phyloP scores from a whole-genome alignment of 2,797 vertebrate genomes.

The Linurgus olivaceus region DNA sequence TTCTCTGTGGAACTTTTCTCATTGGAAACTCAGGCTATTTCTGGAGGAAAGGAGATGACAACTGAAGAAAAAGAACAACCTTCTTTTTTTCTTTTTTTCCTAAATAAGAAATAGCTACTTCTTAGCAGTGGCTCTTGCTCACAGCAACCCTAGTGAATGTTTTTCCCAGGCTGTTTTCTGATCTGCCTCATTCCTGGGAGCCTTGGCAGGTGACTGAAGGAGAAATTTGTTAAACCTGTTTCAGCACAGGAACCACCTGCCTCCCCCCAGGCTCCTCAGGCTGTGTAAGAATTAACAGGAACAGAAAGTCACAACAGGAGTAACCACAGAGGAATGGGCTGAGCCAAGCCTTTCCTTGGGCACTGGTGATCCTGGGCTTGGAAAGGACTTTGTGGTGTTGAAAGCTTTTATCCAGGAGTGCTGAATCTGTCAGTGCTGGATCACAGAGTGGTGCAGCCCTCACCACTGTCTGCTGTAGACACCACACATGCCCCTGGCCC shows the following conservation, averaged over 20 bases:
- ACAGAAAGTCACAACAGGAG: background rate
- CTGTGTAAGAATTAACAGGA: background rate
- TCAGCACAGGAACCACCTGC: background rate
- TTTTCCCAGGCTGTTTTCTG: constrained; percentile 1
- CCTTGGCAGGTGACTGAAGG: background rate
- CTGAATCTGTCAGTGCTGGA: background rate
- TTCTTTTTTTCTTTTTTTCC: background rate
- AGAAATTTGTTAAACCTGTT: constrained; percentile 16
- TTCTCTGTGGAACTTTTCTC: background rate
- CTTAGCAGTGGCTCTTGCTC: background rate
- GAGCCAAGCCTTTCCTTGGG: background rate
- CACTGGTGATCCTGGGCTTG: background rate
- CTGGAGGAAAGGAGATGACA: background rate
- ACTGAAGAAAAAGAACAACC: background rate
- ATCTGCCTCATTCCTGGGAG: background rate
- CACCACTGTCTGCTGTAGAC: background rate
- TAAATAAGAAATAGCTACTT: background rate
- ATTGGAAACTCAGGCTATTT: background rate
- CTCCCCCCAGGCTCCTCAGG: background rate
- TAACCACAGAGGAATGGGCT: fast-evolving
- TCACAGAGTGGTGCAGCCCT: background rate
- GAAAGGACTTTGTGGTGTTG: background rate
- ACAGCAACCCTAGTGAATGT: background rate
- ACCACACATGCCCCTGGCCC: fast-evolving
- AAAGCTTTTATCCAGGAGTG: background rate